phyloP scores from a whole-genome alignment of 2,888 invertebrate genomes.

The Microctonus brassicae region DNA sequence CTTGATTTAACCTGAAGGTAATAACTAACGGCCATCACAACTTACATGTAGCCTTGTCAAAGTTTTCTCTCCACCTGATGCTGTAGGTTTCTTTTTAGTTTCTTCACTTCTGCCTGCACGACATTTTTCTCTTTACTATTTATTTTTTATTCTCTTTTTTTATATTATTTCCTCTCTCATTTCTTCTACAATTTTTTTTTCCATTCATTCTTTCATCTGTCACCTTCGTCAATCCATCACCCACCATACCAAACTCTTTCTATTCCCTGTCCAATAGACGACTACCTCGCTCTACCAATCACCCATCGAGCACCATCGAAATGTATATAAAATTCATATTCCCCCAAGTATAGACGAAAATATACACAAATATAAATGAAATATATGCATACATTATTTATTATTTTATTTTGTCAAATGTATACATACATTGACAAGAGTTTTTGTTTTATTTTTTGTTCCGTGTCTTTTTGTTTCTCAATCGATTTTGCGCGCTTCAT shows the following conservation, averaged over 20 bases:
- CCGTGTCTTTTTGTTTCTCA: not conserved
- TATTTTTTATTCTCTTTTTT: too few species aligned
- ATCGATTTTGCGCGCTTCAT: conserved; percentile 1
- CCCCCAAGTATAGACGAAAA: not conserved
- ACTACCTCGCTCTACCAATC: not conserved
- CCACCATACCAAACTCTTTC: not conserved
- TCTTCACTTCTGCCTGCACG: not conserved
- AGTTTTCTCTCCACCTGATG: not conserved
- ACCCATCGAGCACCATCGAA: not conserved
- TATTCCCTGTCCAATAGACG: not conserved
- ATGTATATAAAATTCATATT: not conserved
- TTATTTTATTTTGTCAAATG: not conserved
- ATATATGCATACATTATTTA: not conserved
- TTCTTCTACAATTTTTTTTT: not conserved
- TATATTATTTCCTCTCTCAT: not conserved
- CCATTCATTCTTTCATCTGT: not conserved
- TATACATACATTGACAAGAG: not conserved
- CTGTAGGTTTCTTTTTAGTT: too few species aligned
- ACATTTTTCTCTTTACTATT: not conserved
- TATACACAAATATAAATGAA: not conserved
- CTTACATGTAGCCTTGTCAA: not conserved
- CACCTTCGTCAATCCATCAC: not conserved
- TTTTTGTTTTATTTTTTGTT: not conserved
- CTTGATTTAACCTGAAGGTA: too few species aligned
- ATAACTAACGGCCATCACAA: too few species aligned